A percentile compares a stretch with the other conserved stretches of the same genome.
These are phyloP conservation scores for Antitype chi DNA, from an alignment of 2,888 invertebrate genomes.

Conservation along the genomic window DNA sequence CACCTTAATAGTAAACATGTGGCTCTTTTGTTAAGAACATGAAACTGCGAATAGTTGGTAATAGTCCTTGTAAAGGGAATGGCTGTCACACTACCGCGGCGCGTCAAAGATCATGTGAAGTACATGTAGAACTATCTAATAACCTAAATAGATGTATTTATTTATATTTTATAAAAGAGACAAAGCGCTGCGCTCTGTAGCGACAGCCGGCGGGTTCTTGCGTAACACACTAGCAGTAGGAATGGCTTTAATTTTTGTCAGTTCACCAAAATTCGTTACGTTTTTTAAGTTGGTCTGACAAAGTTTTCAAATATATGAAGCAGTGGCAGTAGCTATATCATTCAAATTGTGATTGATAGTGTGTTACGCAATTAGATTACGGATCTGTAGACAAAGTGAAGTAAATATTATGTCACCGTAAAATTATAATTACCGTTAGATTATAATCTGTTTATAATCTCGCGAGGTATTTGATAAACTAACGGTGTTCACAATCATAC, in stretches of 20 bases:
- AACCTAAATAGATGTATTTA: constrained; percentile 39
- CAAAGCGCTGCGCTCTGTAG: background rate
- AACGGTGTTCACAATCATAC: no score
- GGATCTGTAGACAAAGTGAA: background rate
- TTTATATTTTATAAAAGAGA: constrained; percentile 13
- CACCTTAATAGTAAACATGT: constrained; percentile 29
- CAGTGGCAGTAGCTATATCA: no score
- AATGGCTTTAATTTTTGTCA: no score
- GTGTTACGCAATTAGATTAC: no score
- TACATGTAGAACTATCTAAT: constrained; percentile 5
- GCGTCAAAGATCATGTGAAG: constrained; percentile 34
- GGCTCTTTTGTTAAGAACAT: constrained; percentile 43
- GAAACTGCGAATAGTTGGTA: constrained; percentile 29
- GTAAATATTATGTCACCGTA: background rate
- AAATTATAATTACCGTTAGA: no score
- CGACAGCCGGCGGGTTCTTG: background rate
- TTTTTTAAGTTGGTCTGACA: no score
- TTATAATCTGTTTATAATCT: no score
- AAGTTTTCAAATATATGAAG: no score
- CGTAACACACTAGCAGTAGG: no score
- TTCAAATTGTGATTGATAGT: no score
- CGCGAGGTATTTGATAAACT: no score
- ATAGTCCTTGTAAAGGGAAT: constrained; percentile 63
- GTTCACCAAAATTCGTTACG: no score
- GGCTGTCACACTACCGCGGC: constrained; percentile 45